A percentile compares a stretch with the other conserved stretches of the same genome.
Evolutionary conservation across 2,113 vertebrate genomes (phyloP).

Genomic region (Gorsachius goisagi): DNA sequence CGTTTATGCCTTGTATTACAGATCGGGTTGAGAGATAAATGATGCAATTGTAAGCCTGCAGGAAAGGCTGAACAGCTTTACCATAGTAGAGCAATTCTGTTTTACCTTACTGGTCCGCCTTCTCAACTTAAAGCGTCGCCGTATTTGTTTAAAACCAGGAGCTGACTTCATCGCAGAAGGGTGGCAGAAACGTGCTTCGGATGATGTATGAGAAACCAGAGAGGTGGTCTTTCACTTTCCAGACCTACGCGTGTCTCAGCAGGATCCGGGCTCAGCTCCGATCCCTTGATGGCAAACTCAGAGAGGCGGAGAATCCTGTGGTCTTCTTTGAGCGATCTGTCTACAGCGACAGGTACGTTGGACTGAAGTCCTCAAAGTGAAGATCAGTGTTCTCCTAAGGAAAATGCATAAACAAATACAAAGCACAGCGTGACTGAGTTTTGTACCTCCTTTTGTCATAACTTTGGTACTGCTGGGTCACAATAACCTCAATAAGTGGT

Average conservation of each 20-base stretch:
- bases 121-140: background rate
- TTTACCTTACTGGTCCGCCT: background rate
- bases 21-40: background rate
- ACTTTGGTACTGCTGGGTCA: background rate
- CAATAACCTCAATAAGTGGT: no score
- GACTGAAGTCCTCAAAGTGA: background rate
- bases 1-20: background rate
- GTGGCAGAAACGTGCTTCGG: slow-evolving; percentile 86
- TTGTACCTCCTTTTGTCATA: accelerated
- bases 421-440: background rate
- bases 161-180: slow-evolving; percentile 86
- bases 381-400: accelerated
- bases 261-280: slow-evolving; percentile 86
- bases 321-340: slow-evolving; percentile 92
- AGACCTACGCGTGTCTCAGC: slow-evolving; percentile 92
- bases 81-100: background rate
- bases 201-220: slow-evolving; percentile 96
- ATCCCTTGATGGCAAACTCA: slow-evolving; percentile 74
- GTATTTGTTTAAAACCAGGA: slow-evolving; percentile 73
- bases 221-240: slow-evolving; percentile 94
- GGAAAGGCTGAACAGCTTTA: background rate
- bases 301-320: slow-evolving; percentile 79
- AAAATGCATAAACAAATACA: background rate
- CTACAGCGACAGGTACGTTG: slow-evolving; percentile 90
- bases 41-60: background rate